A percentile compares a stretch with the other conserved stretches of the same genome.
Evolutionary conservation across 2,888 invertebrate species (phyloP).

Genomic region (Notodonta ziczac): DNA sequence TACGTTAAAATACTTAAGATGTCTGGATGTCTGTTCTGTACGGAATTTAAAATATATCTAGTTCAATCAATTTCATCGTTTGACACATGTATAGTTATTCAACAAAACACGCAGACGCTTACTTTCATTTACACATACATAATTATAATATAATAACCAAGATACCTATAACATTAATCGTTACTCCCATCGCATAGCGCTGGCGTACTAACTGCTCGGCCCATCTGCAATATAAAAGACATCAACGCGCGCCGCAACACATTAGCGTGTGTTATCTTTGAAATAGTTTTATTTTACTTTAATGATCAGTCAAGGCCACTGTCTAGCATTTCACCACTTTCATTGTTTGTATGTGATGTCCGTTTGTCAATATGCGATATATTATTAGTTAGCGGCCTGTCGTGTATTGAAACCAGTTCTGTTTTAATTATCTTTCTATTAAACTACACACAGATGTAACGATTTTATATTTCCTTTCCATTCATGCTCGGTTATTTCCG

Average conservation of each 20-base stretch:
- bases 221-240: conserved; percentile 45
- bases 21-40: no score
- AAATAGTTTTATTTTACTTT: conserved; percentile 16
- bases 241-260: conserved; percentile 47
- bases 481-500: neutral
- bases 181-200: neutral
- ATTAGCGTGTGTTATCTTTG: conserved; percentile 4
- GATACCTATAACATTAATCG: neutral
- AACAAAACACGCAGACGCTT: neutral
- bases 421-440: neutral
- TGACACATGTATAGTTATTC: neutral
- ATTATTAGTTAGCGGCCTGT: neutral
- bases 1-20: no score
- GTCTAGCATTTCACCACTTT: conserved; percentile 34
- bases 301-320: conserved; percentile 38
- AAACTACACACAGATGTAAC: neutral
- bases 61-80: no score
- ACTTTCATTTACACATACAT: neutral
- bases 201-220: neutral
- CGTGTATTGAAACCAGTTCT: neutral
- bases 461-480: neutral
- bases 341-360: conserved; percentile 23
- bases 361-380: conserved; percentile 2
- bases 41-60: neutral
- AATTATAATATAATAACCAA: no score